phyloP scores from a whole-genome alignment of 2,888 invertebrate genomes.

The Meteorus cinctellus region DNA sequence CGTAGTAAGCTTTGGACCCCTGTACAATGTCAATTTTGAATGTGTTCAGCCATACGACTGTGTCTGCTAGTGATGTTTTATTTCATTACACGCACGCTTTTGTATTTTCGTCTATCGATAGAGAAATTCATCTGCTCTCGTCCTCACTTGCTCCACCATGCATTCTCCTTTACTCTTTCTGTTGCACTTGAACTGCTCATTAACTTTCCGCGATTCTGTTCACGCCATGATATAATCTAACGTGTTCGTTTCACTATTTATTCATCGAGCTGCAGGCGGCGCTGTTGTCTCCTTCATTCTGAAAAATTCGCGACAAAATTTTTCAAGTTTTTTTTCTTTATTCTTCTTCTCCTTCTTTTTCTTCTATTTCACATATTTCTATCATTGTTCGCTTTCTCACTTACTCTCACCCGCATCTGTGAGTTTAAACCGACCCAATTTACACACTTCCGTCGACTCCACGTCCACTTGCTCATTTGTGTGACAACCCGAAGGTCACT shows the following conservation, averaged over 20 bases:
- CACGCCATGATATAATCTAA: slow-evolving; percentile 63
- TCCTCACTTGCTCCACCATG: slow-evolving; percentile 32
- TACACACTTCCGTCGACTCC: slow-evolving; percentile 33
- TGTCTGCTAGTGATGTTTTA: slow-evolving; percentile 48
- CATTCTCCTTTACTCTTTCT: slow-evolving; percentile 22
- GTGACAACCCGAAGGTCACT: slow-evolving; percentile 29
- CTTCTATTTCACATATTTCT: not conserved
- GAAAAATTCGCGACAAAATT: not conserved
- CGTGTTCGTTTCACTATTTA: slow-evolving; percentile 45
- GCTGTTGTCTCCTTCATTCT: slow-evolving; percentile 41
- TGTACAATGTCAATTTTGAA: not conserved
- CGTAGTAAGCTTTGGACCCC: slow-evolving; percentile 10
- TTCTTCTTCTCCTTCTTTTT: slow-evolving; percentile 5
- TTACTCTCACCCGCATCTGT: not conserved
- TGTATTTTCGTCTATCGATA: slow-evolving; percentile 33
- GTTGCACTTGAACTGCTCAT: slow-evolving; percentile 56
- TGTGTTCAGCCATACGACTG: not conserved
- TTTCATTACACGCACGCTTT: slow-evolving; percentile 52
- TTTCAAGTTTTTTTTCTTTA: not conserved
- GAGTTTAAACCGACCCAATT: slow-evolving; percentile 36
- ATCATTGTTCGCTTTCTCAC: not conserved
- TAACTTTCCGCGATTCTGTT: slow-evolving; percentile 63
- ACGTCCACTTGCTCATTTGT: slow-evolving; percentile 10
- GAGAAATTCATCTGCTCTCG: slow-evolving; percentile 27
- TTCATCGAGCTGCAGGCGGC: slow-evolving; percentile 41